A percentile compares a stretch with the other conserved stretches of the same genome.
Conservation (phyloP, 2,113 vertebrate species). For the Cheirogaleus medius region DNA sequence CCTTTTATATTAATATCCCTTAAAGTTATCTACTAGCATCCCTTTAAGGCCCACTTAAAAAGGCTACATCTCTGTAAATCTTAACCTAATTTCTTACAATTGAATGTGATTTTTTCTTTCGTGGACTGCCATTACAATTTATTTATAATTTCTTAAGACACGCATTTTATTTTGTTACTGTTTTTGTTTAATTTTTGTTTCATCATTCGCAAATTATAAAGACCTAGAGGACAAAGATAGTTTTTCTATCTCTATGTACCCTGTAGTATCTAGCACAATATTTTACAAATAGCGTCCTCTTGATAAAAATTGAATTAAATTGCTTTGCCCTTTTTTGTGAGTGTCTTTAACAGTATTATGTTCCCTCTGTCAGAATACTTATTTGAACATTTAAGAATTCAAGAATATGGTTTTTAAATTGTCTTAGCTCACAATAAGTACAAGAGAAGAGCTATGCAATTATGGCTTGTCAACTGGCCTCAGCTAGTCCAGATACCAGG, state of each 20-base stretch:
- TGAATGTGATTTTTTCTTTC: neutral
- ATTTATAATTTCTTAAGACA: neutral
- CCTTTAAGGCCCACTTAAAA: neutral
- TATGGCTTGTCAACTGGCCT: neutral
- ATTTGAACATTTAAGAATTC: neutral
- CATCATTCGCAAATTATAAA: neutral
- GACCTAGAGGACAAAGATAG: neutral
- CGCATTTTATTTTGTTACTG: slow-evolving; percentile 7
- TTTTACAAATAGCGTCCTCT: neutral
- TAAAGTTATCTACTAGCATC: neutral
- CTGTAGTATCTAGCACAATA: neutral
- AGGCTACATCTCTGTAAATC: neutral
- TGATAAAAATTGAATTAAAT: neutral
- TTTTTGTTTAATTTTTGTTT: neutral
- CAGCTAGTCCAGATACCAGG: neutral
- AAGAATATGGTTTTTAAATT: neutral
- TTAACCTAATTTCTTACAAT: neutral
- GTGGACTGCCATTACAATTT: neutral
- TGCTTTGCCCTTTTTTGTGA: neutral
- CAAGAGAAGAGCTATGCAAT: neutral
- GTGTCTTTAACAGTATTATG: neutral
- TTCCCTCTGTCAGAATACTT: neutral
- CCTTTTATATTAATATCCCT: neutral
- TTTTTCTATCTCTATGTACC: neutral
- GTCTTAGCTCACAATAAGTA: neutral